Conservation (phyloP, 2,113 vertebrate species). For the Poicephalus meyeri region DNA sequence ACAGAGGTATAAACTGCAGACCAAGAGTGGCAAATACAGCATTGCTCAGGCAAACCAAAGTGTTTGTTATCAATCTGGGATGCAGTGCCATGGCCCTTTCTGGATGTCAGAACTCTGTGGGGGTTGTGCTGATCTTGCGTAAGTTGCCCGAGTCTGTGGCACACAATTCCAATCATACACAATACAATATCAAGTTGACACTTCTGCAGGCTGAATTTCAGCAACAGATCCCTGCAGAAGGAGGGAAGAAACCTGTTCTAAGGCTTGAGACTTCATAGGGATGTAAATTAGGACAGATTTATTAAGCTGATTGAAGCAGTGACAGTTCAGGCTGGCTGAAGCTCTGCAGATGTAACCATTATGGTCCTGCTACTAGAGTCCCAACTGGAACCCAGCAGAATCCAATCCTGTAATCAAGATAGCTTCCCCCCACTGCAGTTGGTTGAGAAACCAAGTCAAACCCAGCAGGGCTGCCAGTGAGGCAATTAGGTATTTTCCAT, state of each 20-base stretch:
- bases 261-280: not conserved
- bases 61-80: not conserved
- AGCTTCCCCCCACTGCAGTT: not conserved
- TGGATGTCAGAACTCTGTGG: not conserved
- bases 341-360: not conserved
- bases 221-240: not conserved
- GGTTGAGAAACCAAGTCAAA: not conserved
- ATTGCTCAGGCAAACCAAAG: not conserved
- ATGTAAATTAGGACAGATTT: not conserved
- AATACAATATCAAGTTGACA: not conserved
- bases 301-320: not conserved
- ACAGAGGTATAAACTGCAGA: not conserved
- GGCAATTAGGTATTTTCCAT: not conserved
- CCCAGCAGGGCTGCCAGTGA: not conserved
- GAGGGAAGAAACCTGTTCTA: not conserved
- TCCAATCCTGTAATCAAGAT: not conserved
- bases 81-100: fast-evolving
- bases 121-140: not conserved
- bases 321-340: not conserved
- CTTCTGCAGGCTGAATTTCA: not conserved
- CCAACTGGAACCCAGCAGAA: not conserved
- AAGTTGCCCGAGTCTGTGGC: not conserved
- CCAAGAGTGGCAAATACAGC: fast-evolving
- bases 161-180: not conserved
- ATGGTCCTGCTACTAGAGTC: not conserved